Evolutionary conservation across 1,140 invertebrate genomes (phyloP), one percentile per base, ranked within the genome.

Genomic region (Alviniconcha marisindica): DNA sequence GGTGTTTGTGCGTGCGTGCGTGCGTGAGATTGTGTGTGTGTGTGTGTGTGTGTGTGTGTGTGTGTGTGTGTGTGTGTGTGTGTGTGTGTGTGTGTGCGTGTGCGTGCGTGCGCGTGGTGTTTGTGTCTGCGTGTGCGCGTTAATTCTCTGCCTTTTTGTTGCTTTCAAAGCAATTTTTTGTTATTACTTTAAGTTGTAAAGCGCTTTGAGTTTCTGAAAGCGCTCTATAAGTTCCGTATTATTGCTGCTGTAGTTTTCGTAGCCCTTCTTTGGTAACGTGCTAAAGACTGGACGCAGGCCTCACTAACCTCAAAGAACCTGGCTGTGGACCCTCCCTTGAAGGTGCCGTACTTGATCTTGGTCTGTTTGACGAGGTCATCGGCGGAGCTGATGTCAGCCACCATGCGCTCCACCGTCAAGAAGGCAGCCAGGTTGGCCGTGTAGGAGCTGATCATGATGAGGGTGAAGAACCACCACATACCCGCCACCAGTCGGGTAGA

Each of bases 381-480:
- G 0, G 97, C 96, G 10, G 97, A 97, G 92, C 98, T 98, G 84
- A 99, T 98, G 0, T 98, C 97, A 0, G 97, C 97, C 92, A 98
- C 97, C 96, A 99, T 97, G 86, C 98, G 94, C 92, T 99, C 98
- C 4, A 99, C 97, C 0, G 98, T 93, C 12, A 98, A 95, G 93
- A 99, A 99, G 21, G 98, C 98, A 1, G 98, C 98, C 82, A 99
- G 94, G 93, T 99, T 99, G 69, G 98, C 98, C 28, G 98, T 99
- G 93, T 99, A 99, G 21, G 98, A 99, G 56, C 98, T 99, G 84
- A 99, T 98, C 82, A 99, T 95, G 90, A 99, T 99, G 33, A 99
- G 95, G 0, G 98, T 99, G 93, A 99, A 99, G 94, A 99, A 99
- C 98, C 98, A 99, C 98, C 98, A 99, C 0, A 98, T 97, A 74